Percentiles rank a stretch among this genome's conserved stretches.
Conservation (phyloP, 1,140 invertebrate species). For the Cyrtorhinus lividipennis region DNA sequence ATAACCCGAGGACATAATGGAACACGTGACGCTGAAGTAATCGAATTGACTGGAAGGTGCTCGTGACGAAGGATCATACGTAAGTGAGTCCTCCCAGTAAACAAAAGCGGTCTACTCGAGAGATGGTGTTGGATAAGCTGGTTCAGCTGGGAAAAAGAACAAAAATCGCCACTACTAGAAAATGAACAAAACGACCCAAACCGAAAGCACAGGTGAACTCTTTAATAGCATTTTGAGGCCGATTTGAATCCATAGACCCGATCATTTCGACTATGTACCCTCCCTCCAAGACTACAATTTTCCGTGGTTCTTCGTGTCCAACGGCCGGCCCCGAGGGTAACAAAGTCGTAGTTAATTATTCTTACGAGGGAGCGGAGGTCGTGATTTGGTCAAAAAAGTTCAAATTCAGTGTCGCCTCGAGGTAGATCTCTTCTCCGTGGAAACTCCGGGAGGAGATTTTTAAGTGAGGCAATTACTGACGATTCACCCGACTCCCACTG, state of each 20-base stretch:
- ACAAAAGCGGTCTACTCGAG: too few relatives aligned
- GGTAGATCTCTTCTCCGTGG: neutral
- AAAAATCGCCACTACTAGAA: too few relatives aligned
- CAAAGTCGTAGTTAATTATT: slow-evolving; percentile 8
- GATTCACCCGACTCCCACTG: slow-evolving; percentile 11
- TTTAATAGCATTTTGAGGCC: neutral
- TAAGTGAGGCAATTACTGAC: slow-evolving; percentile 14
- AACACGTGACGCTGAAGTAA: too few relatives aligned
- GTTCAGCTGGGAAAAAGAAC: neutral
- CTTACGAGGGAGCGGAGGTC: neutral
- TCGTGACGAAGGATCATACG: too few relatives aligned
- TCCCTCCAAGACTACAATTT: neutral
- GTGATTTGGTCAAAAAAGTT: slow-evolving; percentile 10
- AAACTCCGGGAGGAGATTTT: neutral
- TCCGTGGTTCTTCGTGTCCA: neutral
- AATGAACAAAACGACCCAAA: neutral
- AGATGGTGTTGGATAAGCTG: neutral
- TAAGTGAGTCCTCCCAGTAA: too few relatives aligned
- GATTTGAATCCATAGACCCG: slow-evolving; percentile 8
- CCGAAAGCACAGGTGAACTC: neutral
- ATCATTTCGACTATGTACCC: slow-evolving; percentile 4
- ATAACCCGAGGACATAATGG: too few relatives aligned
- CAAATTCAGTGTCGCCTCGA: slow-evolving; percentile 12
- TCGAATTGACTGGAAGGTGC: too few relatives aligned
- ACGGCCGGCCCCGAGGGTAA: neutral